Evolutionary conservation across 2,113 vertebrate genomes (phyloP).

Genomic region (Tragelaphus strepsiceros): DNA sequence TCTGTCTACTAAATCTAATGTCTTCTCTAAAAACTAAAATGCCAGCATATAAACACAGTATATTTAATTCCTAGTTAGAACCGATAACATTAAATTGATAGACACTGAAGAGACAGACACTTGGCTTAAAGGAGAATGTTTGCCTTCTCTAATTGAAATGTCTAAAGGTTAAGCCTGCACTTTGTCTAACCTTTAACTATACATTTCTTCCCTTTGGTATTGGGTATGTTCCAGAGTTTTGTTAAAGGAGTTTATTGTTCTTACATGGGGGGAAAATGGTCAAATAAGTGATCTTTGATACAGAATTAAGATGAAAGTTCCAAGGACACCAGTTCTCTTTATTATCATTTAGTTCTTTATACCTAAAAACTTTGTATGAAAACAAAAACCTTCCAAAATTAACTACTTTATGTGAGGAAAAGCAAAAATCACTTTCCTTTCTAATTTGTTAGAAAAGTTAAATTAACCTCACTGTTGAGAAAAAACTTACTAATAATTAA

Average conservation of each 20-base stretch:
- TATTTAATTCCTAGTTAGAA: slow-evolving; percentile 53
- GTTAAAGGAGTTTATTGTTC: slow-evolving; percentile 54
- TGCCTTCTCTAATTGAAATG: slow-evolving; percentile 50
- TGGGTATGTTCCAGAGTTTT: slow-evolving; percentile 47
- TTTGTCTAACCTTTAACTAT: slow-evolving; percentile 61
- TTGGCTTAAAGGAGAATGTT: slow-evolving; percentile 52
- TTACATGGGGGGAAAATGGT: slow-evolving; percentile 9
- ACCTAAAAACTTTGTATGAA: not conserved
- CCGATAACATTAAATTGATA: slow-evolving; percentile 30
- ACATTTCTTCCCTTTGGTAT: slow-evolving; percentile 30
- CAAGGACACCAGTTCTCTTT: slow-evolving; percentile 1
- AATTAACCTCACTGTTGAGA: not conserved
- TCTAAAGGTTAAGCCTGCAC: slow-evolving; percentile 53
- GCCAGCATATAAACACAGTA: not conserved
- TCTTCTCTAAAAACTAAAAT: slow-evolving; percentile 22
- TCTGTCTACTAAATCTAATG: not conserved
- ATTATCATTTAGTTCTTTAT: not conserved
- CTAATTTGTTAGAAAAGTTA: slow-evolving; percentile 28
- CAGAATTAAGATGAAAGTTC: not conserved
- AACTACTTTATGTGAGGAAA: not conserved
- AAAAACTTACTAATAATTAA: not conserved
- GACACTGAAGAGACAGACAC: slow-evolving; percentile 2
- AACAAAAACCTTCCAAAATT: slow-evolving; percentile 30
- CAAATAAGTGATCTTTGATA: slow-evolving; percentile 52
- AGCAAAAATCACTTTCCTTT: not conserved